Evolutionary conservation across 1,140 invertebrate species (phyloP).

Genomic region (Lucilia cuprina): DNA sequence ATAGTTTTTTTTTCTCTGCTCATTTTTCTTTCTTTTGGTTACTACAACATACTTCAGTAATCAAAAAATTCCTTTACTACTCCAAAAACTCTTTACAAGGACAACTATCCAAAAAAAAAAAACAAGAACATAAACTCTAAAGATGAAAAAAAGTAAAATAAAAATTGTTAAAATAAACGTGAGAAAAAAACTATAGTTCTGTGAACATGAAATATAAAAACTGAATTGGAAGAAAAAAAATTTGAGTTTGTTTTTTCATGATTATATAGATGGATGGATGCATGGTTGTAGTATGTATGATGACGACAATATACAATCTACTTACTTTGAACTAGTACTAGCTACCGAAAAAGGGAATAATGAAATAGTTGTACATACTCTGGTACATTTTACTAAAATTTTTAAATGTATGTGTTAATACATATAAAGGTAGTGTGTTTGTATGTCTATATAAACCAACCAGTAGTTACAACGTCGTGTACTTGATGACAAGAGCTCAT

Average conservation of each 20-base stretch:
- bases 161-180: not conserved
- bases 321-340: slow-evolving; percentile 1
- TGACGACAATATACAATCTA: not conserved
- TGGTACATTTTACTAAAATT: not conserved
- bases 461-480: not conserved
- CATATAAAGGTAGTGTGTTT: not conserved
- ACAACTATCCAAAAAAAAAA: not conserved
- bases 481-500: slow-evolving; percentile 14
- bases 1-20: not conserved
- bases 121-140: not conserved
- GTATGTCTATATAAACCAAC: not conserved
- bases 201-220: not conserved
- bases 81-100: slow-evolving; percentile 17
- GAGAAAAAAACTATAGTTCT: slow-evolving; percentile 3
- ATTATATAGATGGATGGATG: not conserved
- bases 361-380: slow-evolving; percentile 28
- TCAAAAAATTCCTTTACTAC: not conserved
- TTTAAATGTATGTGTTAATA: not conserved
- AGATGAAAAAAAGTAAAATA: not conserved
- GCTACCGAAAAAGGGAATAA: slow-evolving; percentile 32
- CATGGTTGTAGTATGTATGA: not conserved
- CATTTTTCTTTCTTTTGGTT: not conserved
- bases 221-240: not conserved
- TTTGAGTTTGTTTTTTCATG: not conserved
- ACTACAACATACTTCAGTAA: slow-evolving; percentile 1